A percentile compares a stretch with the other conserved stretches of the same genome.
Evolutionary conservation across 2,797 vertebrate species (phyloP).

Genomic region (Discoglossus pictus): DNA sequence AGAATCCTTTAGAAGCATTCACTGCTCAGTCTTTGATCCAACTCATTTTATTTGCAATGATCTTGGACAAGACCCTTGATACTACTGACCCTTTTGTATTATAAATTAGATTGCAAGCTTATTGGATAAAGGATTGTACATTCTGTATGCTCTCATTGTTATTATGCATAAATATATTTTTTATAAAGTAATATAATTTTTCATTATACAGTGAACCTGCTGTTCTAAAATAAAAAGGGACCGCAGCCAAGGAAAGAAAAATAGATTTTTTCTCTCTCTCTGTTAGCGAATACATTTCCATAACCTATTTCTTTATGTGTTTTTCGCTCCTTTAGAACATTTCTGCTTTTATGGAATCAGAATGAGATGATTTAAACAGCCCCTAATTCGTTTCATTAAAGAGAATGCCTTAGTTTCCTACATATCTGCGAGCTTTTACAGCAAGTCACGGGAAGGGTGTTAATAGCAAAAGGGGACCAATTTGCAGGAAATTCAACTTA

Average conservation of each 20-base stretch:
- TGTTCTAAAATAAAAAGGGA: not conserved
- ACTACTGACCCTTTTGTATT: not conserved
- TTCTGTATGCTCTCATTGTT: not conserved
- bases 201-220: constrained; percentile 12
- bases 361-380: constrained; percentile 24
- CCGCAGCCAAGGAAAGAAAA: constrained; percentile 13
- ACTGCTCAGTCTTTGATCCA: too few relatives aligned
- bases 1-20: too few relatives aligned
- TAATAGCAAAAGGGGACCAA: constrained; percentile 27
- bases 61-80: too few relatives aligned
- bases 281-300: constrained; percentile 35
- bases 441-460: constrained; percentile 9
- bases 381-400: constrained; percentile 29
- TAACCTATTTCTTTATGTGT: constrained; percentile 30
- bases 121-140: not conserved
- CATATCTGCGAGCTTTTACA: not conserved
- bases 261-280: constrained; percentile 7
- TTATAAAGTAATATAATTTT: constrained; percentile 18
- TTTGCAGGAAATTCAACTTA: constrained; percentile 24
- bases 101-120: not conserved
- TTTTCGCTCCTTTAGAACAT: constrained; percentile 13
- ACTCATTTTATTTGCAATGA: too few relatives aligned
- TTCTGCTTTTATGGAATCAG: constrained; percentile 15
- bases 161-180: constrained; percentile 22
- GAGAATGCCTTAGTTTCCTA: constrained; percentile 8